Base-by-base conservation (phyloP, 1,140 invertebrate genomes). In the Drosophila arizonae region DNA sequence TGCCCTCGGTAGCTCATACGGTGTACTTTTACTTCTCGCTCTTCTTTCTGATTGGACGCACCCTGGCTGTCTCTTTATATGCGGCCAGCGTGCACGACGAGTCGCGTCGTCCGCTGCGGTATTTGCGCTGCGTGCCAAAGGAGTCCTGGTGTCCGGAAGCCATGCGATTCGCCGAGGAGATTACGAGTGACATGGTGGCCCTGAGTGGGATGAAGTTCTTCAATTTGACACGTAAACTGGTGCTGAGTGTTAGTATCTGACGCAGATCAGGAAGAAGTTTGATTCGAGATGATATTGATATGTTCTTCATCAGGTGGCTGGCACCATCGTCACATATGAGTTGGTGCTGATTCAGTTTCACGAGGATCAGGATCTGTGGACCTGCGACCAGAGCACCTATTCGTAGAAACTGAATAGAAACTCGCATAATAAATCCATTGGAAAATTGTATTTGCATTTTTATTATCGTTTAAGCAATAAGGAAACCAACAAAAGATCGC, bases 1-100 rank as follows among this genome's bases (percentile, higher is more conserved):
- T 91, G 90, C 90, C 91, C 11, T 88, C 90, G 21, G 70, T 88
- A 39, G 80, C 77, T 0, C 88, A 92, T 60, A 65, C 79, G 2
- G 64, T 93, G 0, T 95, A 95, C 77, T 95, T 94, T 68, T 94
- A 94, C 67, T 94, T 93, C 60, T 95, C 95, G 0, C 94, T 95
- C 57, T 91, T 92, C 0, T 95, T 94, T 75, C 90, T 95, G 3
- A 92, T 95, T 30, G 91, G 93, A 21, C 92, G 94, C 76, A 94
- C 94, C 0, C 73, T 93, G 17, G 91, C 93, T 2, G 94, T 95
- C 2, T 94, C 94, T 1, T 80, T 95, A 33, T 93, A 93, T 46
- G 92, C 94, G 6, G 94, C 95, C 33, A 92, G 93, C 30, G 93
- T 95, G 3, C 91, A 95, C 74, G 94, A 95, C 80, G 93, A 94